phyloP scores from a whole-genome alignment of 2,888 invertebrate species.

The Eueremaeus valkanovi region DNA sequence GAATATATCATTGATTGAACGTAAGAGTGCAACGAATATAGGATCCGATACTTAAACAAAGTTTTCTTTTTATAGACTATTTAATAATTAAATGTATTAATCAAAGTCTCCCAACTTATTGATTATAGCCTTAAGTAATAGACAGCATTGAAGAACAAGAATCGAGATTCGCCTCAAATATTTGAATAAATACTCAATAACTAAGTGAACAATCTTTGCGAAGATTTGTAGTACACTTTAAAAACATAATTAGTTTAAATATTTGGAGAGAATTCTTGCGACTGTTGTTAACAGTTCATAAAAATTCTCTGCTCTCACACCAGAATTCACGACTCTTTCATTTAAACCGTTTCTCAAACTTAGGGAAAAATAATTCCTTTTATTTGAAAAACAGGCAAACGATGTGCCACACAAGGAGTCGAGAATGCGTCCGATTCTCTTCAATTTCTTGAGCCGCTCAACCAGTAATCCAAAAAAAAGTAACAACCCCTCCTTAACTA shows the following conservation, averaged over 20 bases:
- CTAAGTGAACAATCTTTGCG: no score
- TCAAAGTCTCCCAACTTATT: neutral
- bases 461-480: no score
- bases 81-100: neutral
- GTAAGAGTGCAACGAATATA: neutral
- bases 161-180: neutral
- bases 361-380: neutral
- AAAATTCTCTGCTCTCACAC: no score
- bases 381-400: neutral
- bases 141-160: neutral
- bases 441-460: no score
- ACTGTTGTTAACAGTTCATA: neutral
- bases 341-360: neutral
- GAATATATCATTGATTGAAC: neutral
- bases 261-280: neutral
- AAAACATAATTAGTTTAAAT: neutral
- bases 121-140: neutral
- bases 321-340: neutral
- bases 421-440: no score
- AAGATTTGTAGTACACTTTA: neutral
- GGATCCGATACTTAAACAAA: neutral
- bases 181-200: neutral
- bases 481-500: no score
- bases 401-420: neutral
- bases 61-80: no score